These are phyloP conservation scores for Magallana nippona DNA, from an alignment of 2,888 invertebrate species.

Conservation along the genomic window DNA sequence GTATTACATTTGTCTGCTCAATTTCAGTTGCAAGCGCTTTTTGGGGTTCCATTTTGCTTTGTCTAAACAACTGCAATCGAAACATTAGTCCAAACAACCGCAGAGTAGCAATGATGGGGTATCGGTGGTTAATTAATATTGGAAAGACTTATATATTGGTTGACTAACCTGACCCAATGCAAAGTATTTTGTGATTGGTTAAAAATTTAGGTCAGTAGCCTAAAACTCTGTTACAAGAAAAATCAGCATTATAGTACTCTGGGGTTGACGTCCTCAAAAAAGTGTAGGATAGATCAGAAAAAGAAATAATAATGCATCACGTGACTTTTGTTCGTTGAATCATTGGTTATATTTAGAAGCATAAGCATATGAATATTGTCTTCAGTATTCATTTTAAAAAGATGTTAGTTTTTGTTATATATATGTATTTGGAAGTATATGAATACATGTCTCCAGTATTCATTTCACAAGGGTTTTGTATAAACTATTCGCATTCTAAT, in stretches of 20 bases:
- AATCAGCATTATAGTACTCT: not conserved
- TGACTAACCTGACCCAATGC: not conserved
- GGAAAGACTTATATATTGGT: slow-evolving; percentile 7
- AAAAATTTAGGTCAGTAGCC: slow-evolving; percentile 25
- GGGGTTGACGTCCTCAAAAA: not conserved
- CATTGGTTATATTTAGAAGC: not conserved
- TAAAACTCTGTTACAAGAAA: not conserved
- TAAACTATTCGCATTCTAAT: too few species aligned
- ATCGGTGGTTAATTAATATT: not conserved
- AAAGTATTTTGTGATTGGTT: not conserved
- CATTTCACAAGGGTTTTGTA: too few species aligned
- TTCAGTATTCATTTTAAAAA: too few species aligned
- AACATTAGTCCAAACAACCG: not conserved
- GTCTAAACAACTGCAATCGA: not conserved
- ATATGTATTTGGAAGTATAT: too few species aligned
- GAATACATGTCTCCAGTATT: too few species aligned
- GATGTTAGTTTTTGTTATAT: too few species aligned
- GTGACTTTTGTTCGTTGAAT: not conserved
- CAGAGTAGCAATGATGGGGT: too few species aligned
- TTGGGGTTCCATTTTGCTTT: not conserved
- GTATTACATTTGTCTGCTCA: not conserved
- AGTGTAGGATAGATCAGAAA: not conserved
- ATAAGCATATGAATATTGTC: too few species aligned
- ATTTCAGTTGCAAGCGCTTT: not conserved
- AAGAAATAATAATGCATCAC: not conserved